A percentile compares a stretch with the other conserved stretches of the same genome.
These are phyloP conservation scores for Tenthredo mesomela DNA, from an alignment of 2,888 invertebrate species.

Conservation along the genomic window DNA sequence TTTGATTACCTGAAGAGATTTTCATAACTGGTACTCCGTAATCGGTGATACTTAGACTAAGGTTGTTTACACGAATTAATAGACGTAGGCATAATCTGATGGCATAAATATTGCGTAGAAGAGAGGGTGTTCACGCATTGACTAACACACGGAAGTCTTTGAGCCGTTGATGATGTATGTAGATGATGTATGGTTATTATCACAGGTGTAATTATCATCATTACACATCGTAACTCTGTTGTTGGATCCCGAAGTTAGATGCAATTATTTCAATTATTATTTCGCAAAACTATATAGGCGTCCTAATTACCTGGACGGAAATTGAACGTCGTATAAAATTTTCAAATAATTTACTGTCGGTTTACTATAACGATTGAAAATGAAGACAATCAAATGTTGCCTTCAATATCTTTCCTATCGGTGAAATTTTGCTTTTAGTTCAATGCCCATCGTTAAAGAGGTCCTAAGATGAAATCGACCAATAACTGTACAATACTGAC, in stretches of 20 bases:
- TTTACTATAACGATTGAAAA: neutral
- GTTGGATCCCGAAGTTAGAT: neutral
- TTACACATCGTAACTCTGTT: neutral
- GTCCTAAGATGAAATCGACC: neutral
- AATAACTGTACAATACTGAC: constrained; percentile 26
- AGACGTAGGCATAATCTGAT: neutral
- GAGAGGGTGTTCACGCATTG: neutral
- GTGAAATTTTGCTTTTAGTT: neutral
- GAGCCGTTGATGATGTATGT: neutral
- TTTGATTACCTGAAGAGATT: constrained; percentile 31
- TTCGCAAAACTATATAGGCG: neutral
- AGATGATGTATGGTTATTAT: neutral
- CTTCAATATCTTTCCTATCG: neutral
- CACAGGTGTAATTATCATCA: constrained; percentile 5
- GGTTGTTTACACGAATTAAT: neutral
- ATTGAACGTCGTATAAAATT: neutral
- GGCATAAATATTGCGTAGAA: neutral
- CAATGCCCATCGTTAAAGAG: neutral
- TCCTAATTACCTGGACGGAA: neutral
- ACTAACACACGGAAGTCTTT: constrained; percentile 31
- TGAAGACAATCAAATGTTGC: neutral
- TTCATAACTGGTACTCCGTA: constrained; percentile 4
- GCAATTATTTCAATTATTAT: neutral
- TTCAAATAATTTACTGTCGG: neutral
- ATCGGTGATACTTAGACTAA: neutral